Conservation (phyloP, 2,888 invertebrate species). For the Deladenus siricidicola region DNA sequence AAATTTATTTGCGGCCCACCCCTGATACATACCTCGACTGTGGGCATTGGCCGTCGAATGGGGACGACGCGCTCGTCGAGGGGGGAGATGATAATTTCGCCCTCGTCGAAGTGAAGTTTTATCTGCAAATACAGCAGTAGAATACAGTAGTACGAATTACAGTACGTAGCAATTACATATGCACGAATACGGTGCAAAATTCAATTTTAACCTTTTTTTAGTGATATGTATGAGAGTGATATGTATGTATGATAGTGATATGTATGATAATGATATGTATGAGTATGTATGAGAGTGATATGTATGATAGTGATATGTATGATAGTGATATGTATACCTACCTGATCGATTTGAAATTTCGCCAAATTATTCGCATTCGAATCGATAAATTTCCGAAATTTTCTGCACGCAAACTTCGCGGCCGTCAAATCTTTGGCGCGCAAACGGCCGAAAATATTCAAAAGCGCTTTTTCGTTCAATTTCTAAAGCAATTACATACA, state of each 20-base stretch:
- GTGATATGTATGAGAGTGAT: too few species aligned
- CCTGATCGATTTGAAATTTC: conserved; percentile 35
- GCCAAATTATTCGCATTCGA: conserved; percentile 19
- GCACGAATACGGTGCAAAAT: too few species aligned
- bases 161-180: too few species aligned
- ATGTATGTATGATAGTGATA: too few species aligned
- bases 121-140: conserved; percentile 24
- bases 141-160: too few species aligned
- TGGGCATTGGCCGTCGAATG: conserved; percentile 30
- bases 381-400: conserved; percentile 28
- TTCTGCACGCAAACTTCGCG: conserved; percentile 29
- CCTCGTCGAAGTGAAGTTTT: conserved; percentile 42
- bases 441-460: conserved; percentile 24
- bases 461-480: conserved; percentile 22
- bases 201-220: too few species aligned
- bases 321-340: too few species aligned
- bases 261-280: too few species aligned
- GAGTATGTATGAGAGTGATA: too few species aligned
- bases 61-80: conserved; percentile 36
- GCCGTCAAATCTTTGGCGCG: conserved; percentile 21
- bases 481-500: conserved; percentile 21
- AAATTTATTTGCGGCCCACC: too few species aligned
- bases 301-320: too few species aligned
- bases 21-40: conserved; percentile 35
- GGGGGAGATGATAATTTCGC: conserved; percentile 38